Percentiles rank a stretch among this genome's conserved stretches.
Conservation (phyloP, 2,113 vertebrate genomes). For the Phyllopteryx taeniolatus region DNA sequence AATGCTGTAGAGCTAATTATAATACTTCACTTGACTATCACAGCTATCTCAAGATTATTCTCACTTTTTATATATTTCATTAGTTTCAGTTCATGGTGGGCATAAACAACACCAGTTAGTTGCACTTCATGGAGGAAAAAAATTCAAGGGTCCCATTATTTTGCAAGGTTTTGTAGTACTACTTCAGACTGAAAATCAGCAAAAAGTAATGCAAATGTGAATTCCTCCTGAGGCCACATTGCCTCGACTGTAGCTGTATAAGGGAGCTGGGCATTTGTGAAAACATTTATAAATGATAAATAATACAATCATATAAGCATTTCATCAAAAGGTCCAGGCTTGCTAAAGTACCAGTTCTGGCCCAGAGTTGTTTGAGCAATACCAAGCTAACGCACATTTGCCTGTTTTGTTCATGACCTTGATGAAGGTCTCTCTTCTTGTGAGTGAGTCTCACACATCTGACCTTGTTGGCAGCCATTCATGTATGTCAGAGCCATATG, state of each 20-base stretch:
- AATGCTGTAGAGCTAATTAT: slow-evolving; percentile 32
- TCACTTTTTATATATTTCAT: slow-evolving; percentile 2
- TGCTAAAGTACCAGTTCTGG: neutral
- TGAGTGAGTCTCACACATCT: slow-evolving; percentile 41
- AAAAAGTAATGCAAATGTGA: neutral
- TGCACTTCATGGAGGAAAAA: neutral
- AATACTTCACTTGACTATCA: slow-evolving; percentile 55
- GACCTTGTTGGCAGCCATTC: slow-evolving; percentile 53
- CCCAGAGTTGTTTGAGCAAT: neutral
- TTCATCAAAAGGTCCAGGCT: no score
- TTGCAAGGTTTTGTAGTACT: neutral
- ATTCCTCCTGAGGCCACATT: no score
- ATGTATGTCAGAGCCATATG: slow-evolving; percentile 65
- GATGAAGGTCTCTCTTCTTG: slow-evolving; percentile 52
- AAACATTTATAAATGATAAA: no score
- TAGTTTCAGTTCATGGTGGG: neutral
- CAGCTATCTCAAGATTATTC: slow-evolving; percentile 23
- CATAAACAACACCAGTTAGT: neutral
- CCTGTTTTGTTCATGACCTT: slow-evolving; percentile 47
- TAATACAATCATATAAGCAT: no score
- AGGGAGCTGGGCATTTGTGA: no score
- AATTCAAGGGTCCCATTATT: neutral
- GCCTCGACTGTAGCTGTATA: no score
- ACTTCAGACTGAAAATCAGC: neutral
- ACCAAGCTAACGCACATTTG: slow-evolving; percentile 11